phyloP scores from a whole-genome alignment of 2,113 vertebrate genomes.

The Oostethus manadensis region DNA sequence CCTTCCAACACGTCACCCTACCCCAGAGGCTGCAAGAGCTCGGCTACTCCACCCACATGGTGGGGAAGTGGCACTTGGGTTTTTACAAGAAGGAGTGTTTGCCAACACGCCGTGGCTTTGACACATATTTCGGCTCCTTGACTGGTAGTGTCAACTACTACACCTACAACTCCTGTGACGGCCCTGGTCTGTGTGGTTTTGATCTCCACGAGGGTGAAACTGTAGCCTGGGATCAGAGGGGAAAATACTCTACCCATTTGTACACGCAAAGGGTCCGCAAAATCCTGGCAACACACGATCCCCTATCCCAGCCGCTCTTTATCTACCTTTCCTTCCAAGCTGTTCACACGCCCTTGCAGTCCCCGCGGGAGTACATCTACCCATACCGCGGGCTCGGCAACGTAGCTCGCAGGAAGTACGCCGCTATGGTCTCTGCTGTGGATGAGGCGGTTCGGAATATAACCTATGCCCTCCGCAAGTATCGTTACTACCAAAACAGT shows the following conservation, averaged over 20 bases:
- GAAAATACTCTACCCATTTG: conserved; percentile 93
- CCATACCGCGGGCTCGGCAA: conserved; percentile 86
- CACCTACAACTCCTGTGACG: conserved; percentile 89
- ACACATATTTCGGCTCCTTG: conserved; percentile 93
- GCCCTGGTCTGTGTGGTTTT: conserved; percentile 83
- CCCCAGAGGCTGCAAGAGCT: conserved; percentile 90
- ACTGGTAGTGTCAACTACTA: conserved; percentile 96
- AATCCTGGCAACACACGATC: conserved; percentile 85
- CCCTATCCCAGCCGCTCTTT: conserved; percentile 82
- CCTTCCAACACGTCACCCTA: conserved; percentile 86
- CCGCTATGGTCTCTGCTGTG: conserved; percentile 93
- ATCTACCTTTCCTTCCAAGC: conserved; percentile 96
- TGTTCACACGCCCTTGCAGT: conserved; percentile 91
- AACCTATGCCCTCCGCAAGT: conserved; percentile 90
- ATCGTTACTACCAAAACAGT: conserved; percentile 91
- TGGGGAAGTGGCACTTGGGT: conserved; percentile 97
- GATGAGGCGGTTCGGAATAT: conserved; percentile 92
- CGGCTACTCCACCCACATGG: conserved; percentile 95
- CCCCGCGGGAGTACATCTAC: conserved; percentile 87
- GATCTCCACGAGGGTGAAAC: conserved; percentile 92
- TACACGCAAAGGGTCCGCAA: conserved; percentile 85
- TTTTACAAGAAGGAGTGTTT: conserved; percentile 96
- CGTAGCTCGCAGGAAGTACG: conserved; percentile 86
- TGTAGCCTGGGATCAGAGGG: conserved; percentile 84
- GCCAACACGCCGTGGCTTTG: conserved; percentile 89